phyloP scores from a whole-genome alignment of 2,888 invertebrate genomes.

The Cyclophora albipunctata region DNA sequence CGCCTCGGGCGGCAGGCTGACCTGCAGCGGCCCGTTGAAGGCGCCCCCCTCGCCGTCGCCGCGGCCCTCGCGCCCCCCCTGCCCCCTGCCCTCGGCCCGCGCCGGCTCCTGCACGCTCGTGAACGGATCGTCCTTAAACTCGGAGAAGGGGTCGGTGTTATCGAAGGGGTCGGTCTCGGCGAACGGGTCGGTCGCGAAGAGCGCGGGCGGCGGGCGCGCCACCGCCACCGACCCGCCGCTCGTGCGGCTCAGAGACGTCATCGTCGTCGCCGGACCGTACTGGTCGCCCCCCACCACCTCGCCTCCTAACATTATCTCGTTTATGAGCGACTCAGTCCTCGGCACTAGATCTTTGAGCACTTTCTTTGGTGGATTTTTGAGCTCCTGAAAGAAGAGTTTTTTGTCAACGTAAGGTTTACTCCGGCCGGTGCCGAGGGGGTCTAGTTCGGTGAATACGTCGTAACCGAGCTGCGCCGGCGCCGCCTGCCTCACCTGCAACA shows the following conservation, averaged over 20 bases:
- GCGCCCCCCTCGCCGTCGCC: conserved; percentile 47
- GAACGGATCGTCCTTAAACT: conserved; percentile 78
- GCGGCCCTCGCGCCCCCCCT: conserved; percentile 33
- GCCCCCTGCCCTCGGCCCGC: conserved; percentile 43
- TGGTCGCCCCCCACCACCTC: conserved; percentile 30
- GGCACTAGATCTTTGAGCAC: conserved; percentile 89
- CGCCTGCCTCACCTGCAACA: conserved; percentile 66
- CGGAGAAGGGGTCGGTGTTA: conserved; percentile 79
- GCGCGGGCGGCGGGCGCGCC: conserved; percentile 34
- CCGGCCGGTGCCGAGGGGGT: conserved; percentile 93
- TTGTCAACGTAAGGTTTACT: conserved; percentile 95
- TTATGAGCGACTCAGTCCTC: conserved; percentile 50
- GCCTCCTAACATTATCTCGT: conserved; percentile 46
- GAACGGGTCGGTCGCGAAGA: conserved; percentile 77
- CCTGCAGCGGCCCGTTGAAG: conserved; percentile 81
- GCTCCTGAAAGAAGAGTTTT: conserved; percentile 96
- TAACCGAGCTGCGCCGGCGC: conserved; percentile 64
- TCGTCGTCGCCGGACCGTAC: conserved; percentile 61
- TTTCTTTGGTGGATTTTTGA: conserved; percentile 95
- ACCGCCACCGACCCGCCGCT: conserved; percentile 69
- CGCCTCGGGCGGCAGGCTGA: conserved; percentile 79
- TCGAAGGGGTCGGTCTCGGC: conserved; percentile 84
- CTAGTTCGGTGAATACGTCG: conserved; percentile 95
- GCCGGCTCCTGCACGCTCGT: conserved; percentile 56
- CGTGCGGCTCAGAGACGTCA: conserved; percentile 65